Percentiles rank a stretch among this genome's conserved stretches.
Evolutionary conservation across 2,888 invertebrate species (phyloP).

Genomic region (Aphodius granarius): DNA sequence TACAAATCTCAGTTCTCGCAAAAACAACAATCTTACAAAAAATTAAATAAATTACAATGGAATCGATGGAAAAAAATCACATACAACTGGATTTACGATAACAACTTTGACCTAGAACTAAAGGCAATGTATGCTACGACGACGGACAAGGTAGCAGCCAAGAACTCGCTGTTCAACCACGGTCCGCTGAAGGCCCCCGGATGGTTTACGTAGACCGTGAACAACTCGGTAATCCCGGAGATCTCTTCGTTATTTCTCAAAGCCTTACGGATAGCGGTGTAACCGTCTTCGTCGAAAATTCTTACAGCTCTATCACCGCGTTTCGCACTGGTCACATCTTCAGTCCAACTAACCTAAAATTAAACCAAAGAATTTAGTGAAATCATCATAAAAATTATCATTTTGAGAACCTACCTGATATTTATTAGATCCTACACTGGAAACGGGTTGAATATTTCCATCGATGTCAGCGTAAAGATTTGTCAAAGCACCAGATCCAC

Average conservation of each 20-base stretch:
- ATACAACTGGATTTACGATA: conserved; percentile 58
- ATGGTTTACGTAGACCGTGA: conserved; percentile 72
- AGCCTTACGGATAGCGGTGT: conserved; percentile 82
- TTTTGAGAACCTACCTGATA: conserved; percentile 72
- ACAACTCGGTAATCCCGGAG: conserved; percentile 67
- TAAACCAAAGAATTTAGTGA: neutral
- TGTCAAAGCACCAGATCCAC: conserved; percentile 65
- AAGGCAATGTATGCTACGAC: conserved; percentile 86
- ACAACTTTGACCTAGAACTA: conserved; percentile 77
- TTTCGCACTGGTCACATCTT: conserved; percentile 80
- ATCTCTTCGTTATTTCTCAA: conserved; percentile 72
- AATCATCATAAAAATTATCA: conserved; percentile 20
- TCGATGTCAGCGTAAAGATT: conserved; percentile 88
- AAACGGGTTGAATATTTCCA: conserved; percentile 83
- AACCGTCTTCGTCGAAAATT: conserved; percentile 91
- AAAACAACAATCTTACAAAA: neutral
- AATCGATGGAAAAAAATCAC: neutral
- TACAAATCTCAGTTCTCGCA: neutral
- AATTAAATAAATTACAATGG: neutral
- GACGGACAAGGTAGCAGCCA: conserved; percentile 78
- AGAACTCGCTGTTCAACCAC: conserved; percentile 88
- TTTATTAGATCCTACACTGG: conserved; percentile 73
- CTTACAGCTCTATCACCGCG: conserved; percentile 80
- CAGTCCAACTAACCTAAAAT: conserved; percentile 87
- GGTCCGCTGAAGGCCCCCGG: conserved; percentile 87